Base-by-base conservation (phyloP, 2,113 vertebrate genomes). In the Thamnaconus septentrionalis region DNA sequence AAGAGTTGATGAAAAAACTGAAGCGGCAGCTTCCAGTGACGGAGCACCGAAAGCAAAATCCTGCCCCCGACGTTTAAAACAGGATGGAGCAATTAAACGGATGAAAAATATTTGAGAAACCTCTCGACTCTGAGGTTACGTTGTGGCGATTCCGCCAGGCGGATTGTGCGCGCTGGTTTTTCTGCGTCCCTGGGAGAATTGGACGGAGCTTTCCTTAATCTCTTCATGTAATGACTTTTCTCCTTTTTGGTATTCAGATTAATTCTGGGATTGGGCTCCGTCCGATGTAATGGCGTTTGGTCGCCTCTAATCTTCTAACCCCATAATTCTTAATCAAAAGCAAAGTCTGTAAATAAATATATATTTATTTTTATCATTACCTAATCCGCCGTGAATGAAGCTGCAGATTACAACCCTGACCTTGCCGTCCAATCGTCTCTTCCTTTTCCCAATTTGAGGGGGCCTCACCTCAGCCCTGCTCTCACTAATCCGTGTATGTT, bases 311-410 rank as follows among this genome's bases (percentile, higher is more conserved):
- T 92, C 91, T 89, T 69, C 84, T 80, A 84, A 82, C 76, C 88
- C 83, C 82, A 89, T 88, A 81, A 83, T 82, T 91, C 86, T 89
- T 89, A 88, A 90, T 91, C 88, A 89, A 87, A 89, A 88, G 53
- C 84, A 64, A 82, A 73, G 82, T 75, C 77, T 64, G 64, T 71
- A 77, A 86, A 52, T 52, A 31, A 12, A 52, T 52, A 6, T 83
- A 79, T 48, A 7, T 46, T 56, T 76, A 75, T 56, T 69, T 70
- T 82, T 48, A 72, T 81, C 78, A 64, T 85, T 70, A 86, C 87
- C 80, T 91, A 91, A 91, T 91, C 88, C 85, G 18, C 75, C 63
- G 80, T 85, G 86, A 91, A 86, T 62, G 80, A 88, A 86, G 87
- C 45, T 71, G 65, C 69, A 85, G 85, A 89, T 91, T 90, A 89